Base-by-base conservation (phyloP, 2,113 vertebrate genomes). In the Pseudorhombus dupliciocellatus region DNA sequence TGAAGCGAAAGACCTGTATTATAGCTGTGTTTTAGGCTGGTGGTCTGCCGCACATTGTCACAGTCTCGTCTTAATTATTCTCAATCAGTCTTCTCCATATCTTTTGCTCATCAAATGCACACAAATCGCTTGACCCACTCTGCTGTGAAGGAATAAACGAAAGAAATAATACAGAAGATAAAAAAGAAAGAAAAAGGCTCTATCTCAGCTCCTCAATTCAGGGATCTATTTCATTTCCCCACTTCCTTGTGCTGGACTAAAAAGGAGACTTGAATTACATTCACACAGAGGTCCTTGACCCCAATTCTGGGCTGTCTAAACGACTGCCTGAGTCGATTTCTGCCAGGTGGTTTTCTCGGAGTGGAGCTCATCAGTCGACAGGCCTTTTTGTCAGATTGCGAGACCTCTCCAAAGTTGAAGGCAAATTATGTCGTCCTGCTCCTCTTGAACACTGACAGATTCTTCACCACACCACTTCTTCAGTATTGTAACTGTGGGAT, bases 251-350 rank as follows among this genome's bases (percentile, higher is more conserved):
- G 57, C 71, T 15, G 2, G 11, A 64, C 40, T 76, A 48, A 78
- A 87, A 87, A 75, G 57, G 58, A 79, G 70, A 30, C 57, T 73
- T 76, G 68, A 79, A 83, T 88, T 86, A 68, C 55, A 73, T 74
- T 70, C 63, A 73, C 8, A 8, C 67, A 24, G 67, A 81, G 73
- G 78, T 90, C 80, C 60, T 70, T 14, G 75, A 91, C 83, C 88
- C 74, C 89, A 87, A 86, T 91, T 66, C 59, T 67, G 30, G 46
- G 60, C 67, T 77, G 51, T 83, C 62, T 84, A 80, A 89, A 83
- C 85, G 84, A 86, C 79, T 79, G 84, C 60, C 81, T 66, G 58
- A 86, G 83, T 86, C 52, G 30, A 81, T 87, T 84, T 81, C 73
- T 79, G 71, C 63, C 72, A 73, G 80, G 69, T 83, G 67, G 58